phyloP scores from a whole-genome alignment of 30 jellyfish, hydroid and myxozoan genomes.

The Pseudorhiza aurosa region DNA sequence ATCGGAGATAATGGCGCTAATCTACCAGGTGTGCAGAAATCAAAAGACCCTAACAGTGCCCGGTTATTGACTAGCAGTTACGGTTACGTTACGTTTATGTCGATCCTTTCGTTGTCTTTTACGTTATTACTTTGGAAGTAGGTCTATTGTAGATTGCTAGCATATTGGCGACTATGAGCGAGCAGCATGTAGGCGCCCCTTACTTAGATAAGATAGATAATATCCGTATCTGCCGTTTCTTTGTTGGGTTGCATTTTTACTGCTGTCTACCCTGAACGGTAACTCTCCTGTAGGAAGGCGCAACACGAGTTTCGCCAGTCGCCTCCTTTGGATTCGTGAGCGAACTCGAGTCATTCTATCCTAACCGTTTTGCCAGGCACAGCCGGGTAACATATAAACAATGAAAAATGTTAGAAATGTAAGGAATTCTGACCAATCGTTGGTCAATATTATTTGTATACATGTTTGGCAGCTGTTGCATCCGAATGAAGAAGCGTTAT shows the following conservation, averaged over 20 bases:
- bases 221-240: background rate
- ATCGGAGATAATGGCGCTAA: background rate
- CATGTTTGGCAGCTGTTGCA: no score
- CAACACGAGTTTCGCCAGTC: no score
- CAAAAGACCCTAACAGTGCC: background rate
- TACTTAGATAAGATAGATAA: constrained; percentile 14
- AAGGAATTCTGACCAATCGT: no score
- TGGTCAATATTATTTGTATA: no score
- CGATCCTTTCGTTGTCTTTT: background rate
- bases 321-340: no score
- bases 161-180: background rate
- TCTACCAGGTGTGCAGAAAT: background rate
- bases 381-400: no score
- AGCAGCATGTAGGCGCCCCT: background rate
- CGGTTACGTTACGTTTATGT: background rate
- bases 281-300: no score
- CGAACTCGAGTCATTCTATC: background rate
- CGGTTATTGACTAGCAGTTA: background rate
- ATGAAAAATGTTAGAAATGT: no score
- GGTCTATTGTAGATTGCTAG: background rate
- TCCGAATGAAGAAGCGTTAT: no score
- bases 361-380: background rate
- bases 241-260: no score
- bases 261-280: no score
- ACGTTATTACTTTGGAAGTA: background rate